Base-by-base conservation (phyloP, 1,140 invertebrate genomes). In the Nebria ingens region DNA sequence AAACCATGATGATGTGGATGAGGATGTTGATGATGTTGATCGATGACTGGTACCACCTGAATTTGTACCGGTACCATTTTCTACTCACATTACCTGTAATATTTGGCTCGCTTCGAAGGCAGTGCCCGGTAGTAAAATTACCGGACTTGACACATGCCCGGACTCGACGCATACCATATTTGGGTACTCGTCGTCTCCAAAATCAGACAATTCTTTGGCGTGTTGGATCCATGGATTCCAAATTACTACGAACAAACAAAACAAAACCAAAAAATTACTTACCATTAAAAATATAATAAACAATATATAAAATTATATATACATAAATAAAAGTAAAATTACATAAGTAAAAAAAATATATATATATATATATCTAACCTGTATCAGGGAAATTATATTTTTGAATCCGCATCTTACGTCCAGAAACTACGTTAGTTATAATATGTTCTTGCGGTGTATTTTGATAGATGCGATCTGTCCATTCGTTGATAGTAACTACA, bases 191-290 rank as follows among this genome's bases (percentile, higher is more conserved):
- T 95, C 91, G 73, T 96, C 91, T 17, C 91, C 93, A 72, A 97
- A 93, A 73, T 97, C 93, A 0, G 82, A 78, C 73, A 95, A 93
- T 67, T 91, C 89, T 61, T 91, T 87, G 19, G 91, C 91, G 65
- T 90, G 87, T 59, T 95, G 90, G 50, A 86, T 76, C 93, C 93
- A 97, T 2, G 94, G 94, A 79, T 97, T 97, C 94, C 93, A 97
- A 51, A 97, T 81, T 58, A 97, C 93, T 81, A 72, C 19, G 68
- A 68, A 57, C 58, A 58, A n/a, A 51, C 40, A 52, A 19, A 54
- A 58, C 11, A 19, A 51, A 3, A 51, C 50, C 15, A 49, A 49
- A 49, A n/a, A n/a, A n/a, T n/a, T n/a, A n/a, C n/a, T n/a, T n/a
- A n/a, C n/a, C n/a, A n/a, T n/a, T n/a, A n/a, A n/a, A n/a, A n/a